Percentiles rank a stretch among this genome's conserved stretches.
phyloP scores from a whole-genome alignment of 30 jellyfish, hydroid and myxozoan genomes.

The Phacellophora camtschatica region DNA sequence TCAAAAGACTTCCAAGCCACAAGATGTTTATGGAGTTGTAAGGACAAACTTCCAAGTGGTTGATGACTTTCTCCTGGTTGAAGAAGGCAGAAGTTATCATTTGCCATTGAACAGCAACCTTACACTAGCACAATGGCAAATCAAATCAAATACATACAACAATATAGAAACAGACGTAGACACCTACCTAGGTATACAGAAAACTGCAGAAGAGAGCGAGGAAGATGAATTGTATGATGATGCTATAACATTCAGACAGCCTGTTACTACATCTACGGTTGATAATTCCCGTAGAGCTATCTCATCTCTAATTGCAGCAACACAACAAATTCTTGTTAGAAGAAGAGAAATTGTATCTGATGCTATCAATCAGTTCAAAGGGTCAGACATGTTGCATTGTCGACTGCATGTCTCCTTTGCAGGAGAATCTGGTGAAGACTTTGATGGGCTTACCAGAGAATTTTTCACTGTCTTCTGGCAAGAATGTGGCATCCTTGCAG shows the following conservation, averaged over 20 bases:
- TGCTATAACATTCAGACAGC: not conserved
- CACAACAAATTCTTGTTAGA: not conserved
- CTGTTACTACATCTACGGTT: not conserved
- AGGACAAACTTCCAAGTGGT: not conserved
- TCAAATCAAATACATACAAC: not conserved
- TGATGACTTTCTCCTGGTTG: not conserved
- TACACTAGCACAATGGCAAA: not conserved
- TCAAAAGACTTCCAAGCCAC: not conserved
- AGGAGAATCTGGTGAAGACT: not conserved
- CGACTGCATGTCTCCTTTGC: not conserved
- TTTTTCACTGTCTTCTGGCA: constrained; percentile 1
- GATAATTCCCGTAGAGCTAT: not conserved
- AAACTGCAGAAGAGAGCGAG: not conserved
- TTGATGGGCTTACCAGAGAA: constrained; percentile 9
- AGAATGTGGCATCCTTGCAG: not conserved
- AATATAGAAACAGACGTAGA: not conserved
- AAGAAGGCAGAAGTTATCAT: not conserved
- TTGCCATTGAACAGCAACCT: not conserved
- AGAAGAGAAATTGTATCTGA: not conserved
- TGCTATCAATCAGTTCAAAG: not conserved
- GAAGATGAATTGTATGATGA: not conserved
- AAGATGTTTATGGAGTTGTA: not conserved
- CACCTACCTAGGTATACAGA: not conserved
- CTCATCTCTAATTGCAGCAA: not conserved
- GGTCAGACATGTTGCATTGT: not conserved